Evolutionary conservation across 2,797 vertebrate genomes (phyloP), one percentile per base, ranked within the genome.

Genomic region (Eospalax fontanierii): DNA sequence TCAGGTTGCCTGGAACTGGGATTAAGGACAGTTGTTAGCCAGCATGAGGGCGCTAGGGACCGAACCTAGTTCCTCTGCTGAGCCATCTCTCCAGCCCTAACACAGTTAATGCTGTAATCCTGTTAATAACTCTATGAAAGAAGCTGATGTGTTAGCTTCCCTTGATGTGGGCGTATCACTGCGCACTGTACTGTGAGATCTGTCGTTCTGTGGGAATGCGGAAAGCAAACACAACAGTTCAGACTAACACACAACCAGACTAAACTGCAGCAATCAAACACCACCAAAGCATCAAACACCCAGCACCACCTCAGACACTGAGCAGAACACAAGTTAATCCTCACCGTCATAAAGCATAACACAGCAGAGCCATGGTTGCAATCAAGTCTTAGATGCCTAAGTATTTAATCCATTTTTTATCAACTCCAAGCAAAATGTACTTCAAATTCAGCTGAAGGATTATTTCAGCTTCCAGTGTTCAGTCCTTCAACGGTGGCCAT

Each of bases 361-460:
- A 83, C 70, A 92, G 57, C 35, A 94, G 43, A 92, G 70, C 22
- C 33, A 82, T 18, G 11, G 30, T 40, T 63, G 38, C 19, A 82
- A 78, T 65, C 82, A 40, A 59, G 65, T 61, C 71, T 50, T 59
- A 68, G 33, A 75, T 65, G 40, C 33, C 38, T 80, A 90, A 68
- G 38, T 65, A 83, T 30, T 76, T 93, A 82, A 80, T 87, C 43
- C 24, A 86, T 43, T 91, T 97, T 94, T 90, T 73, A 82, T 75
- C 15, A 92, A 83, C 82, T 80, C 63, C 54, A 92, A 94, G 61
- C 50, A 96, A 96, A 93, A 68, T 73, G 80, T 76, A 81, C 46
- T 83, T 95, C 66, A 84, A 87, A 92, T n/a, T 88, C 76, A 92
- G n/a, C 28, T 75, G 74, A 85, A 96, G 65, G 71, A 90, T 96